Percentiles rank a stretch among this genome's conserved stretches.
Conservation (phyloP, 2,797 vertebrate genomes). For the Calcarius lapponicus region DNA sequence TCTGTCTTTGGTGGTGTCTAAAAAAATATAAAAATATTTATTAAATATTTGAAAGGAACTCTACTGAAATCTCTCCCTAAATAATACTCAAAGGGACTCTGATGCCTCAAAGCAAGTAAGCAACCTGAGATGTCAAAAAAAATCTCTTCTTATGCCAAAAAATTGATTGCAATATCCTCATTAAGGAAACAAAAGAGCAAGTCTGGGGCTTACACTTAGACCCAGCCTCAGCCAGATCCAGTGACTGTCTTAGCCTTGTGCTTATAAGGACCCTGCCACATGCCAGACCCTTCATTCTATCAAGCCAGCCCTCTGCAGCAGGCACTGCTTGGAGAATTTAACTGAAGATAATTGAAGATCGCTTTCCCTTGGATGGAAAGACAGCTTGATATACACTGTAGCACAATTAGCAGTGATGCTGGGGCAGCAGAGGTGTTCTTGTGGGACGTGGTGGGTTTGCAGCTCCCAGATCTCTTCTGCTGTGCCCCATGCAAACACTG, state of each 20-base stretch:
- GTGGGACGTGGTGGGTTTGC: background rate
- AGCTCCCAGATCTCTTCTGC: background rate
- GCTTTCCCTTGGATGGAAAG: background rate
- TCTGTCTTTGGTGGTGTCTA: background rate
- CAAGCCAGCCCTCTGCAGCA: background rate
- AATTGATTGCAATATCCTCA: background rate
- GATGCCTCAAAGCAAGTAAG: background rate
- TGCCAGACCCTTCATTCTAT: background rate
- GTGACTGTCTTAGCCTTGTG: background rate
- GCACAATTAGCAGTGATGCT: background rate
- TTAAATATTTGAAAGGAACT: background rate
- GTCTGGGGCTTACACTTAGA: background rate
- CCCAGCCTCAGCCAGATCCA: background rate
- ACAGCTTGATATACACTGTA: background rate
- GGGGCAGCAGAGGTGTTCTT: background rate
- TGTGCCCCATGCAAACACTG: background rate
- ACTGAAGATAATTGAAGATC: background rate
- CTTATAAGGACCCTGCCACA: background rate
- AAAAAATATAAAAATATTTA: background rate
- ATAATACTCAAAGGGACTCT: background rate
- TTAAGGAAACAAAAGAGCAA: background rate
- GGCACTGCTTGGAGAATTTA: background rate
- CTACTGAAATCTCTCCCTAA: background rate
- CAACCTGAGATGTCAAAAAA: background rate
- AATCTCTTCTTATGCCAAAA: background rate